Evolutionary conservation across 2,888 invertebrate species (phyloP), one percentile per base, ranked within the genome.

Genomic region (Cylloceria caligata): DNA sequence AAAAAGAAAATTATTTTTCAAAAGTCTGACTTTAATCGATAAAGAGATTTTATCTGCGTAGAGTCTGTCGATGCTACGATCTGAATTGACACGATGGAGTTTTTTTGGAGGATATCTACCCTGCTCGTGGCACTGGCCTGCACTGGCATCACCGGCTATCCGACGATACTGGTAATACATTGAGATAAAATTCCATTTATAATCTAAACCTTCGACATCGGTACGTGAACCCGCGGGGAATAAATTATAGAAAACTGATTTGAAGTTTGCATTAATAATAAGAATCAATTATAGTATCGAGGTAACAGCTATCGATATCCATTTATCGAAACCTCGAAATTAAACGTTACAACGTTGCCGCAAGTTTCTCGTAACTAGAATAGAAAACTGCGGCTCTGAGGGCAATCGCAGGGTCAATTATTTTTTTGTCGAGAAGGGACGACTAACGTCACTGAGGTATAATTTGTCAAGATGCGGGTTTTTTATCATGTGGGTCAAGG

Each of bases 401-500:
- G n/a, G n/a, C 30, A n/a, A 30, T 57, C 7, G 19, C 3, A 21
- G 16, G 21, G 16, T 11, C 16, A n/a, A n/a, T n/a, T n/a, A n/a
- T n/a, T 6, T 49, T 30, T 57, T 39, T 62, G 57, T 49, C 45
- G 65, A 36, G 45, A 68, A 76, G 75, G 27, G 45, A 52, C 42
- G n/a, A 60, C 47, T 30, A 42, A 21, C 57, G 30, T 60, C 60
- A 34, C 16, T 34, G 36, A 64, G 19, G 36, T 60, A 21, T 13
- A 45, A 73, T 81, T 78, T 69, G 27, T 45, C 47, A 69, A 64
- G 34, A 78, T 81, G 78, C 78, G 78, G 57, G 78, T 65, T 47
- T 57, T 55, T 24, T 78, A 81, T 81, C 81, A 74, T 76, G 45
- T 64, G 52, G 73, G 69, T 69, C 78, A 78, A 74, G 81, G 78